Evolutionary conservation across 1,140 invertebrate genomes (phyloP), one percentile per base, ranked within the genome.

Genomic region (Lamellibrachia luymesi): DNA sequence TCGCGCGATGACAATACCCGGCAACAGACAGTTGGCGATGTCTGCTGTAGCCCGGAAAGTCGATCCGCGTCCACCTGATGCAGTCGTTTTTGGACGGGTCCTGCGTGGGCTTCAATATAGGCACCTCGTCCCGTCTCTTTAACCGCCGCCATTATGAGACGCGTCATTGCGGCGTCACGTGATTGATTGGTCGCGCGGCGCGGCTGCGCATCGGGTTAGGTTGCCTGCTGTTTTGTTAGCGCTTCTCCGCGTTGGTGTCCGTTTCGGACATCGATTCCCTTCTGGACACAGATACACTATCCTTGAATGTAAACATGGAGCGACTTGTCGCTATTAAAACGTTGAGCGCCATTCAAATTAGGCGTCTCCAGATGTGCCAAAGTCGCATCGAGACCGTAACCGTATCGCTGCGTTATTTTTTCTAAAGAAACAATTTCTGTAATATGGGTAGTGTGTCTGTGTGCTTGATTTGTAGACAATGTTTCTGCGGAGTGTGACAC

Each of bases 281-380:
- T 10, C 64, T 80, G 25, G 64, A 80, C 25, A 80, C 64, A 80
- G 64, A 8, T 80, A 80, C 64, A 22, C 17, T 22, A 22, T 80
- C 64, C 13, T 80, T 80, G 4, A 80, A 80, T 17, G 38, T 38
- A 38, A 38, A 38, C 38, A 38, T 38, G 64, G 8, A 17, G 1
- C 7, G 25, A 80, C 64, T 10, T 80, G 64, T 80, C 64, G 64
- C 64, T 80, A 80, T 80, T 22, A 6, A 8, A 8, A 22, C 50
- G 92, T 49, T 49, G 51, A 51, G 51, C 49, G 51, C 50, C 13
- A 51, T 50, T 80, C 92, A 93, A 91, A 89, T 90, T 51, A 89
- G 27, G 64, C 92, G 92, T 50, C 27, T 51, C 27, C 51, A 91
- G 51, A 91, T 49, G 51, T 51, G 51, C 92, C 56, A 50, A 49